Base-by-base conservation (phyloP, 2,797 vertebrate genomes). In the Apodemus agrarius region DNA sequence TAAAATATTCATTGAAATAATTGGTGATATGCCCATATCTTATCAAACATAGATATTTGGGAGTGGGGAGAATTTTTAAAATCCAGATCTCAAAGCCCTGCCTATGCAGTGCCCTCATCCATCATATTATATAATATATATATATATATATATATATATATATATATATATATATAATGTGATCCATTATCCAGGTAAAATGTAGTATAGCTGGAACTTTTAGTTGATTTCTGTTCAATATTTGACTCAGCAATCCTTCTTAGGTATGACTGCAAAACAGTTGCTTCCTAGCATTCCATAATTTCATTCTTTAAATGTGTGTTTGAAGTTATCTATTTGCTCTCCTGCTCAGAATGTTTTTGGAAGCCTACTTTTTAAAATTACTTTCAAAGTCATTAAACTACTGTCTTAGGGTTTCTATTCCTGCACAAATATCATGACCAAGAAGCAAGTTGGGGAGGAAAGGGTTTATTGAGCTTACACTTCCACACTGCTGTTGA, bases 371-470 rank as follows among this genome's bases (percentile, higher is more conserved):
- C 49, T 90, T 91, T 95, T 89, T 24, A 6, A n/a, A 93, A 96
- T 96, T 97, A 84, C 43, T 74, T 93, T 96, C 91, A 94, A 91
- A 94, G 40, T 65, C 57, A 93, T 78, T 94, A 95, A 95, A n/a
- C 21, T 61, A 92, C 49, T 49, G 49, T 49, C 49, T 49, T 49
- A 49, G 49, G 49, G 49, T 49, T 49, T 49, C 49, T 49, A 49
- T 10, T 49, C 49, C 49, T 49, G 49, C 49, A 49, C 49, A 49
- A 49, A 49, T 9, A 49, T 49, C 49, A 49, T 49, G 49, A 49
- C 49, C 49, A 49, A 49, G 49, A 49, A 49, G 49, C 49, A 49
- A 49, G 49, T 49, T 49, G 49, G 49, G 49, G 49, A 49, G 49
- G 49, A 49, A 49, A 49, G 49, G 49, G 8, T 49, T 49, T 49